These are phyloP conservation scores for Trinectes maculatus DNA, from an alignment of 2,113 vertebrate species.

Conservation along the genomic window DNA sequence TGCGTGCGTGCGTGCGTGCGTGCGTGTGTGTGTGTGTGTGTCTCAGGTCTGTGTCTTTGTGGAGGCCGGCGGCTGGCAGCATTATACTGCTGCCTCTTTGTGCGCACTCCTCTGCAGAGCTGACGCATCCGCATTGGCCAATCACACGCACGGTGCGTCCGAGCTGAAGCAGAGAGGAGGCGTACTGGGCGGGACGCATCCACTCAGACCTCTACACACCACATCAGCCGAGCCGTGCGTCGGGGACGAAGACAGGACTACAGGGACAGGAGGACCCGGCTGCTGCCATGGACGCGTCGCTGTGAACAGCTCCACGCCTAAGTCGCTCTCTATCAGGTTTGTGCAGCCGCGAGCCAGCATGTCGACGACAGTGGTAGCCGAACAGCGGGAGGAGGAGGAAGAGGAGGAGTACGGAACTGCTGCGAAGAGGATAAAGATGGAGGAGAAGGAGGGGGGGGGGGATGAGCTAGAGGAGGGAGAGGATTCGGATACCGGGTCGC, in stretches of 20 bases:
- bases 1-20: too few species aligned
- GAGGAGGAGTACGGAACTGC: too few species aligned
- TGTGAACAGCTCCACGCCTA: not conserved
- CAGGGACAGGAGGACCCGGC: not conserved
- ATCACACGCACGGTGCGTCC: constrained; percentile 24
- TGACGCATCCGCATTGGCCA: constrained; percentile 37
- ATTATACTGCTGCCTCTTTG: constrained; percentile 30
- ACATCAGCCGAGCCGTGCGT: constrained; percentile 43
- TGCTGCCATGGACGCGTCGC: constrained; percentile 21
- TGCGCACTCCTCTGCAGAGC: constrained; percentile 51
- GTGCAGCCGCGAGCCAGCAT: constrained; percentile 38
- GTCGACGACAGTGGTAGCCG: constrained; percentile 49
- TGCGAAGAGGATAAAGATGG: too few species aligned
- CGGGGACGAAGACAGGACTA: not conserved
- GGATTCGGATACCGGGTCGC: constrained; percentile 65
- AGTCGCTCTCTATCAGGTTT: constrained; percentile 13
- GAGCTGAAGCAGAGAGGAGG: constrained; percentile 6
- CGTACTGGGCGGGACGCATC: constrained; percentile 40
- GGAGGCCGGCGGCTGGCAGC: too few species aligned
- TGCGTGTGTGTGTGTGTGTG: not conserved
- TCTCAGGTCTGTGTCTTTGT: constrained; percentile 3
- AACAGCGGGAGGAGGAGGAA: constrained; percentile 47
- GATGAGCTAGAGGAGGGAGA: constrained; percentile 70
- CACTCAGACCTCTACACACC: constrained; percentile 44
- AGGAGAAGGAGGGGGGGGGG: constrained; percentile 52